Percentiles rank a stretch among this genome's conserved stretches.
These are phyloP conservation scores for Propithecus deckenii DNA, from an alignment of 2,797 vertebrate species.

Conservation along the genomic window DNA sequence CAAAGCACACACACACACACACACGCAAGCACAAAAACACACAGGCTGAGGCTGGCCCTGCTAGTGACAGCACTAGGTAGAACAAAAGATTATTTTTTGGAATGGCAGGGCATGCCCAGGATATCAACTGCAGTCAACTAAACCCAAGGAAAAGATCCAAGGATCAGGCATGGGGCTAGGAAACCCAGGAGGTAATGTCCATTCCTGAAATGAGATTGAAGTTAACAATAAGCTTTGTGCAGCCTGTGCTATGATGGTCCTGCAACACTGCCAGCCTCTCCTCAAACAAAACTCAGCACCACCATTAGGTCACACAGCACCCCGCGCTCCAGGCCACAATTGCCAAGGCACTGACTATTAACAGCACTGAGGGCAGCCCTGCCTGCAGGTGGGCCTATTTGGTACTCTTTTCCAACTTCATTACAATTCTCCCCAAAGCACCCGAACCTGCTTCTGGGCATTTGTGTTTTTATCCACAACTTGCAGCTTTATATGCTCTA, in stretches of 20 bases:
- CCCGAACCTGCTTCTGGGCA: not conserved
- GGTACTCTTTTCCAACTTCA: not conserved
- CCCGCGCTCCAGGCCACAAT: not conserved
- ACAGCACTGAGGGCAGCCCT: not conserved
- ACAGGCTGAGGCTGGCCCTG: not conserved
- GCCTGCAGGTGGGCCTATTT: not conserved
- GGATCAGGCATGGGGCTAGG: not conserved
- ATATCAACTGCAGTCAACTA: not conserved
- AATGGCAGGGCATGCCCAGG: not conserved
- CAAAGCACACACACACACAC: not conserved
- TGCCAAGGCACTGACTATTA: not conserved
- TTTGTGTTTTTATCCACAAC: not conserved
- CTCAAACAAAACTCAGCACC: not conserved
- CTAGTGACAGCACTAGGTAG: not conserved
- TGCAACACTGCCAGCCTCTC: not conserved
- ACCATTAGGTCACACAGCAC: not conserved
- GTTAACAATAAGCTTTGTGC: not conserved
- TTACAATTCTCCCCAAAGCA: constrained; percentile 5
- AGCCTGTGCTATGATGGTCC: not conserved
- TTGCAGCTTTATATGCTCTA: not conserved
- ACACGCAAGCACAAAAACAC: not conserved
- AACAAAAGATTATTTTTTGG: not conserved
- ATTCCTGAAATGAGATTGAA: constrained; percentile 1
- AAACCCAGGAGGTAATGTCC: not conserved
- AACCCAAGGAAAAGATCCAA: not conserved